A percentile compares a stretch with the other conserved stretches of the same genome.
These are phyloP conservation scores for Petroica traversi DNA, from an alignment of 2,113 vertebrate species.

Conservation along the genomic window DNA sequence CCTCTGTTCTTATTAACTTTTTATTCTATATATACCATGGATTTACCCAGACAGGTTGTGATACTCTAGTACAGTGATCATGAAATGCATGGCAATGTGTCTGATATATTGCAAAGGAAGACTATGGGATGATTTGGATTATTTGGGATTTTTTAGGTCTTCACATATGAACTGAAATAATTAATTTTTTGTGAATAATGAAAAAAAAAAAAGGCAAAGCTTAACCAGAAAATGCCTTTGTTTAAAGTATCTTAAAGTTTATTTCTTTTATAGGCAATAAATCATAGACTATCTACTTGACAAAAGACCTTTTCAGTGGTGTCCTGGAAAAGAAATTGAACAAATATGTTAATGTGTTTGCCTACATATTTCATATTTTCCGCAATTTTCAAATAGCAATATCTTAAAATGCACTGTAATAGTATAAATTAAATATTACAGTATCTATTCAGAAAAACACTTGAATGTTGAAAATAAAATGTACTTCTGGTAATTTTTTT, in stretches of 20 bases:
- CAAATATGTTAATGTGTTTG: background rate
- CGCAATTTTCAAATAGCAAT: background rate
- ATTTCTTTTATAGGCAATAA: background rate
- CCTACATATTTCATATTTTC: background rate
- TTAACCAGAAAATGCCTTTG: background rate
- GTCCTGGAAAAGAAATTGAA: background rate
- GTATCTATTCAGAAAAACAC: background rate
- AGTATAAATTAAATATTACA: background rate
- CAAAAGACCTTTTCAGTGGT: background rate
- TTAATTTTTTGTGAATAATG: background rate
- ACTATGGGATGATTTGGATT: background rate
- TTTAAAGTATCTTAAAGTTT: too few relatives aligned
- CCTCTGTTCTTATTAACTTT: background rate
- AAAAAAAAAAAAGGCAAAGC: background rate
- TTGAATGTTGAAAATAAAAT: background rate
- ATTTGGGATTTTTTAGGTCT: background rate
- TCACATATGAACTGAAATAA: background rate
- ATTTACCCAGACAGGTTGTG: background rate
- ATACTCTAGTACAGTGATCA: background rate
- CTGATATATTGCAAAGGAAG: background rate
- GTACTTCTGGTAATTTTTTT: background rate
- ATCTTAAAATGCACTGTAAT: background rate
- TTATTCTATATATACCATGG: background rate
- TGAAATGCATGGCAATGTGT: background rate
- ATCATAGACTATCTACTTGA: background rate